Base-by-base conservation (phyloP, 2,113 vertebrate genomes). In the Tragelaphus buxtoni region DNA sequence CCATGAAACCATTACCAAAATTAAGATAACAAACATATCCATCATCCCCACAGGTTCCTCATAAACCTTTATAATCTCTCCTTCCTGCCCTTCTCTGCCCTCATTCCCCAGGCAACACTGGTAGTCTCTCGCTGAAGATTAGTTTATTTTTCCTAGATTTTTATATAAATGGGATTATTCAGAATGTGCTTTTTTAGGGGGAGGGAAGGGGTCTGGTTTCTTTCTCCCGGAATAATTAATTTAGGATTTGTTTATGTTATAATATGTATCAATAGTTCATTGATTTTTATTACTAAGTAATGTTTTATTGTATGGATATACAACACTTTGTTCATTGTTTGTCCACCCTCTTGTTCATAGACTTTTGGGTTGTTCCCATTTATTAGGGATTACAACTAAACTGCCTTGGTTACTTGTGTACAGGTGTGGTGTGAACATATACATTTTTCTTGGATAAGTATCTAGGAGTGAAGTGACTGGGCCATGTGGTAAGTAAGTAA, bases 131-230 rank as follows among this genome's bases (percentile, higher is more conserved):
- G 65, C 26, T 96, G 58, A 77, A 87, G 30, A 79, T 96, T 92
- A 65, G 26, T 55, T 95, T 92, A n/a, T 32, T 91, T 94, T 94
- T 82, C 69, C 63, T 91, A 74, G 35, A 90, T 63, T 90, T 96
- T 97, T 86, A 4, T 74, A 65, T 58, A 81, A 88, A 51, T 94
- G 30, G 18, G 60, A 53, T 35, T 88, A 32, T 80, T 72, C 51
- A 92, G 56, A 53, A 35, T 80, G 45, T 79, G 45, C 39, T 47
- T 72, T 91, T 51, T 61, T 26, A 55, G 24, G 22, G 3, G 17
- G 10, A 20, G 6, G 16, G 11, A 0, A 7, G 11, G 42, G 16
- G 14, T 90, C 22, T 89, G 69, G 12, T 63, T 63, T 81, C 77
- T 94, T 88, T 85, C 42, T 58, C 7, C 35, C 8, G 61, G 16